phyloP scores from a whole-genome alignment of 2,797 vertebrate genomes.

The Buceros bicornis region DNA sequence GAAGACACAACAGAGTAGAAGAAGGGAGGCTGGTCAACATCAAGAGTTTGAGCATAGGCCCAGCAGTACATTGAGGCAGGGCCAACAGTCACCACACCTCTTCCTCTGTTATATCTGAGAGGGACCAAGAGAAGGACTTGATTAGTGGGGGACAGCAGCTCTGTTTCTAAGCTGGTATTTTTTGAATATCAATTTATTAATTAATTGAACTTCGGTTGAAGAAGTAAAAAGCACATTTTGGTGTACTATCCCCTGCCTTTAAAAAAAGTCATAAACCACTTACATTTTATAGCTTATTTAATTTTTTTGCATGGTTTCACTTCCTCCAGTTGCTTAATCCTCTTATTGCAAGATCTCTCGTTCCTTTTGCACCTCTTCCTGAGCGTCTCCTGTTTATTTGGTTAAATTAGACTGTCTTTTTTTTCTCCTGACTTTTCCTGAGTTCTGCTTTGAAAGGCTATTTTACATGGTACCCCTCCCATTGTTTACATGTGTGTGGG shows the following conservation, averaged over 20 bases:
- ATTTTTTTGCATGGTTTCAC: background rate
- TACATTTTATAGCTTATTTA: background rate
- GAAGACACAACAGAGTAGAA: background rate
- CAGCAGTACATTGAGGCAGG: background rate
- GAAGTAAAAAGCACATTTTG: background rate
- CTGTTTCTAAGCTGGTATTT: background rate
- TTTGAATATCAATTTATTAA: background rate
- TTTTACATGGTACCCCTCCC: slow-evolving; percentile 62
- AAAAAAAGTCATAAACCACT: background rate
- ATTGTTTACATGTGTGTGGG: slow-evolving; percentile 67
- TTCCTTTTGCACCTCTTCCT: background rate
- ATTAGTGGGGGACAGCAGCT: background rate
- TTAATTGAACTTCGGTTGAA: background rate
- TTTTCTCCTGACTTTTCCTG: background rate
- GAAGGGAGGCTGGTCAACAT: background rate
- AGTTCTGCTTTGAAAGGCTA: slow-evolving; percentile 48
- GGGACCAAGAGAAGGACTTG: background rate
- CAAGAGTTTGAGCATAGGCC: background rate
- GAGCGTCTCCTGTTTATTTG: background rate
- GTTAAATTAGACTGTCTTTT: background rate
- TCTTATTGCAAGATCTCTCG: background rate
- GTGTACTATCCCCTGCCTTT: background rate
- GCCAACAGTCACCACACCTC: background rate
- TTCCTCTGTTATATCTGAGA: background rate
- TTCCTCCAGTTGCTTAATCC: background rate